phyloP scores from a whole-genome alignment of 2,888 invertebrate species.

The Pyrrhia umbra region DNA sequence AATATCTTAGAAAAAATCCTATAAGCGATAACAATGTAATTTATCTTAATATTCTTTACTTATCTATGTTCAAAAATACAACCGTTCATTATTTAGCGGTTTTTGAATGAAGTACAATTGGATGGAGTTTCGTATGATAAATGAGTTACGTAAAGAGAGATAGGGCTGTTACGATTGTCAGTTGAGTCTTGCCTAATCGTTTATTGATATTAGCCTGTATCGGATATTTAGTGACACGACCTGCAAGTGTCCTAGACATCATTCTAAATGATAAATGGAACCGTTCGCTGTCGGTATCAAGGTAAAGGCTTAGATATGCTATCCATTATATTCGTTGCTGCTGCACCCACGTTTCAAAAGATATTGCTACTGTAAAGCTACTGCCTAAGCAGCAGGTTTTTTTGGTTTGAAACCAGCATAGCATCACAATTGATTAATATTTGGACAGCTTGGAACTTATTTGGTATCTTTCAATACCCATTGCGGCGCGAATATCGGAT shows the following conservation, averaged over 20 bases:
- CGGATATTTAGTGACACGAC: slow-evolving; percentile 21
- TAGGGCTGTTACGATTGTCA: slow-evolving; percentile 28
- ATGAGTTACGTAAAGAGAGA: slow-evolving; percentile 30
- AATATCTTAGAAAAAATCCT: slow-evolving; percentile 43
- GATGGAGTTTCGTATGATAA: slow-evolving; percentile 61
- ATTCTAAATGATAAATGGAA: slow-evolving; percentile 17
- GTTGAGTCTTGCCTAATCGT: slow-evolving; percentile 1
- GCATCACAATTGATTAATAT: background rate
- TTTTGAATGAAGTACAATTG: slow-evolving; percentile 54
- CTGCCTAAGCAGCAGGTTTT: background rate
- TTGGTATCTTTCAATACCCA: background rate
- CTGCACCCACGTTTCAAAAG: no score
- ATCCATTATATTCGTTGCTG: background rate
- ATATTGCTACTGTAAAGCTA: background rate
- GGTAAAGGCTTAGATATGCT: background rate
- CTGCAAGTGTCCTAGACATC: slow-evolving; percentile 16
- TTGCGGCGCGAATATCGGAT: background rate
- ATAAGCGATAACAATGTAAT: slow-evolving; percentile 54
- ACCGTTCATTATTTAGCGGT: slow-evolving; percentile 47
- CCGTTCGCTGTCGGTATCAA: background rate
- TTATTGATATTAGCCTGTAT: background rate
- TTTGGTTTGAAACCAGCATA: background rate
- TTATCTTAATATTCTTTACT: slow-evolving; percentile 40
- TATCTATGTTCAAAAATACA: slow-evolving; percentile 57
- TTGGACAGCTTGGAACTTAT: background rate